phyloP scores from a whole-genome alignment of 2,888 invertebrate genomes.

The Morpho deidamia region DNA sequence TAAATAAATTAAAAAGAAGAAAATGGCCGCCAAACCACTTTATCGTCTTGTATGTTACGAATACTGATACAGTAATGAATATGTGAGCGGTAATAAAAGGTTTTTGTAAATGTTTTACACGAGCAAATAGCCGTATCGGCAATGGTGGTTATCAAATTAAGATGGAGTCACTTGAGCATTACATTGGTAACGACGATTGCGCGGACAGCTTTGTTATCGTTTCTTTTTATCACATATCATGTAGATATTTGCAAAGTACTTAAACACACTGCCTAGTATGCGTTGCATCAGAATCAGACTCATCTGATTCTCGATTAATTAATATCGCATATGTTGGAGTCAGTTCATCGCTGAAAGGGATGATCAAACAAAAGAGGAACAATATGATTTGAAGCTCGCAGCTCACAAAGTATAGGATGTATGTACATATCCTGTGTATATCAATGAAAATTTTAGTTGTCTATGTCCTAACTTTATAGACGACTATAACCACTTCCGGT shows the following conservation, averaged over 20 bases:
- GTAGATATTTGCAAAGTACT: constrained; percentile 12
- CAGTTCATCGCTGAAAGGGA: too few relatives aligned
- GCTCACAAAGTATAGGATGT: too few relatives aligned
- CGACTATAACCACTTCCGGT: too few relatives aligned
- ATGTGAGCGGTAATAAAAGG: constrained; percentile 37
- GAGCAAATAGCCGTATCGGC: constrained; percentile 33
- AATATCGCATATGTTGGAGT: too few relatives aligned
- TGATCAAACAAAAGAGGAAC: too few relatives aligned
- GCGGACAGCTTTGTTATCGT: constrained; percentile 19
- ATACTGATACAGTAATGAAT: constrained; percentile 40
- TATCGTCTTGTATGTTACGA: constrained; percentile 37
- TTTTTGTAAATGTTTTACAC: constrained; percentile 35
- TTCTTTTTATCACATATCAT: constrained; percentile 20
- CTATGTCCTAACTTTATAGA: too few relatives aligned
- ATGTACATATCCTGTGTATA: too few relatives aligned
- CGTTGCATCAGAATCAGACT: too few relatives aligned
- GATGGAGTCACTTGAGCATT: constrained; percentile 33
- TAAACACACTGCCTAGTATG: too few relatives aligned
- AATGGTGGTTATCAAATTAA: constrained; percentile 34
- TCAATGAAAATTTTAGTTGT: too few relatives aligned
- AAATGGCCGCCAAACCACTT: constrained; percentile 32
- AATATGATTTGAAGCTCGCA: too few relatives aligned
- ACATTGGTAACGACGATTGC: constrained; percentile 30
- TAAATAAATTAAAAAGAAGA: not conserved
- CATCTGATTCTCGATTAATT: too few relatives aligned